These are phyloP conservation scores for Drosophila micromelanica DNA, from an alignment of 1,140 invertebrate species.

Conservation along the genomic window DNA sequence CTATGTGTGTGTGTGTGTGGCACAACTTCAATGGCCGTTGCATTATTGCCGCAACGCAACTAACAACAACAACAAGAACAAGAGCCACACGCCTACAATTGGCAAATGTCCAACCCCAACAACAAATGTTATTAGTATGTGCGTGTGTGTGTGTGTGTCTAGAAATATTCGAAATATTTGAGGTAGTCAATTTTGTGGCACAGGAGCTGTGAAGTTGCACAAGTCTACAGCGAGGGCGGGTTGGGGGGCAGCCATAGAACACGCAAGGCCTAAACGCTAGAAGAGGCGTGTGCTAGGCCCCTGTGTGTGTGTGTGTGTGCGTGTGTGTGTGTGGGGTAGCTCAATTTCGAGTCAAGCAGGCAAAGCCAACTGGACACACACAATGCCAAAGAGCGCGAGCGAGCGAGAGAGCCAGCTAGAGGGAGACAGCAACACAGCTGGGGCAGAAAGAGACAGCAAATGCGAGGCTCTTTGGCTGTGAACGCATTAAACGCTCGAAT, in stretches of 20 bases:
- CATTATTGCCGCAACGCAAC: slow-evolving; percentile 46
- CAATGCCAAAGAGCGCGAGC: slow-evolving; percentile 7
- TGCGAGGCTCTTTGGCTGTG: slow-evolving; percentile 39
- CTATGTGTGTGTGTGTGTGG: slow-evolving; percentile 30
- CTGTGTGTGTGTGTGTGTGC: slow-evolving; percentile 17
- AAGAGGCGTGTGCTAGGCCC: slow-evolving; percentile 40
- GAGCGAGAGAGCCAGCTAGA: neutral
- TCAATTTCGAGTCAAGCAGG: slow-evolving; percentile 49
- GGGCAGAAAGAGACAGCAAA: neutral
- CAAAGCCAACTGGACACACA: slow-evolving; percentile 38
- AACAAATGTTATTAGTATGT: slow-evolving; percentile 7
- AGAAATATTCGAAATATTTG: slow-evolving; percentile 73
- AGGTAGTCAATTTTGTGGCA: slow-evolving; percentile 14
- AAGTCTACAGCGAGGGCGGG: neutral
- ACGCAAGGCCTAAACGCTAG: slow-evolving; percentile 36
- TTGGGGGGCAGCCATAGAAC: slow-evolving; percentile 1
- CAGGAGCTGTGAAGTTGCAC: neutral
- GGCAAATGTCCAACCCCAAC: slow-evolving; percentile 41
- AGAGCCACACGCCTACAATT: slow-evolving; percentile 44
- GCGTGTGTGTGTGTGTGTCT: slow-evolving; percentile 25
- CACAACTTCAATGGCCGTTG: slow-evolving; percentile 70
- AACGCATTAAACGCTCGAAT: slow-evolving; percentile 63
- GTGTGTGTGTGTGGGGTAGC: slow-evolving; percentile 37
- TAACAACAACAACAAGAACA: slow-evolving; percentile 37
- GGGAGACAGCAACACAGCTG: neutral